Conservation (phyloP, 2,113 vertebrate genomes). For the Lophura nycthemera region DNA sequence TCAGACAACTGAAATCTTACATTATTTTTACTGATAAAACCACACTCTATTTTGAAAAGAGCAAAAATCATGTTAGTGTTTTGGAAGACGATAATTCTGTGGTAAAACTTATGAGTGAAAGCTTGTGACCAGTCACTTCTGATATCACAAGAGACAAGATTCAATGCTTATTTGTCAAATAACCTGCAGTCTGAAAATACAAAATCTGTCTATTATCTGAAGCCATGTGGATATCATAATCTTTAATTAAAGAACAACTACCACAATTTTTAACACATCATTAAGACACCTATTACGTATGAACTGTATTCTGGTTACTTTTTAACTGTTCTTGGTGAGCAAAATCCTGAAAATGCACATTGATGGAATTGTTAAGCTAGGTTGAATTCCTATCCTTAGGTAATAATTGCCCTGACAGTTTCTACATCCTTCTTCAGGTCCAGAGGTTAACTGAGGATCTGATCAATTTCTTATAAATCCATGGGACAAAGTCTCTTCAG, state of each 20-base stretch:
- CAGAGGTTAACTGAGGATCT: constrained; percentile 35
- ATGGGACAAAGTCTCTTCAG: neutral
- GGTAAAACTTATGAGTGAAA: neutral
- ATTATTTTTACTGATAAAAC: neutral
- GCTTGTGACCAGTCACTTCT: neutral
- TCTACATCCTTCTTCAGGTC: neutral
- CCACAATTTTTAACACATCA: constrained; percentile 50
- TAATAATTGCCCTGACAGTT: neutral
- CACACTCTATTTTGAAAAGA: neutral
- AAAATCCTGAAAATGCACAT: neutral
- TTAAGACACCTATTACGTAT: neutral
- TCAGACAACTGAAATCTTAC: neutral
- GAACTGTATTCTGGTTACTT: constrained; percentile 42
- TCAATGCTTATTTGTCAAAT: neutral
- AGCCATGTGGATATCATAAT: neutral
- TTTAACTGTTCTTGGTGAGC: constrained; percentile 51
- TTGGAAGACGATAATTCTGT: neutral
- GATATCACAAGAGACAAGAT: neutral
- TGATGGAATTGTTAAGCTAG: neutral
- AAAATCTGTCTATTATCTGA: neutral
- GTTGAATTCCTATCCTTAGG: neutral
- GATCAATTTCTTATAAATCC: neutral
- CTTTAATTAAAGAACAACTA: neutral
- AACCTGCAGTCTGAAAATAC: neutral
- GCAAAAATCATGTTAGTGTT: neutral